Evolutionary conservation across 2,888 invertebrate genomes (phyloP), one percentile per base, ranked within the genome.

Genomic region (Apamea crenata): DNA sequence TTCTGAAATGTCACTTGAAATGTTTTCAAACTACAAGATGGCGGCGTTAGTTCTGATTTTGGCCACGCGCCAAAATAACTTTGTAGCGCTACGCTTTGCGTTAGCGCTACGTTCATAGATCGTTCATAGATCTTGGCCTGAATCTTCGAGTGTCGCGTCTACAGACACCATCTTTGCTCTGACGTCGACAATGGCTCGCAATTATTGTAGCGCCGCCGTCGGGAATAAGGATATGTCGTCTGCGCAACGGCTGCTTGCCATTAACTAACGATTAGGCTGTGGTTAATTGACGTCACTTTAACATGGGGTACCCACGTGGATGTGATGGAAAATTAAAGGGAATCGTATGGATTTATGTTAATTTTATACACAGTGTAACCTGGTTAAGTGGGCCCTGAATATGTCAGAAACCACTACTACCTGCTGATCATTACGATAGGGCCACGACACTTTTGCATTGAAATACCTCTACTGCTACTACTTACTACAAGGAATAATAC

Each of bases 171-270:
- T 91, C 90, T 84, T 76, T 88, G 89, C 44, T 4, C 80, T 91
- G 90, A 90, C 91, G 92, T 91, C 81, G 89, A 90, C 90, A 88
- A 83, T 83, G 87, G 81, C 29, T 66, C 83, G 84, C 93, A 93
- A 93, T 94, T 93, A 92, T 90, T 87, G 85, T 92, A 93, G 94
- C 94, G 94, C 93, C 84, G 70, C 47, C 93, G 92, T 92, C 72
- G 87, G 44, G 89, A 93, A 94, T 93, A 92, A 94, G 94, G 94
- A 94, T 94, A 93, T 93, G 93, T 90, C 93, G 93, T 92, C 88
- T 89, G 88, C 76, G 69, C 81, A 88, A 75, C 76, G 84, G 75
- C 81, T 74, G 81, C 68, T 82, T 83, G 72, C 78, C 83, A 88
- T 89, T 89, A 89, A 89, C 89, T 80, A 87, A 84, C 89, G 81